A percentile compares a stretch with the other conserved stretches of the same genome.
Conservation (phyloP, 2,797 vertebrate species). For the Pelobates cultripes region DNA sequence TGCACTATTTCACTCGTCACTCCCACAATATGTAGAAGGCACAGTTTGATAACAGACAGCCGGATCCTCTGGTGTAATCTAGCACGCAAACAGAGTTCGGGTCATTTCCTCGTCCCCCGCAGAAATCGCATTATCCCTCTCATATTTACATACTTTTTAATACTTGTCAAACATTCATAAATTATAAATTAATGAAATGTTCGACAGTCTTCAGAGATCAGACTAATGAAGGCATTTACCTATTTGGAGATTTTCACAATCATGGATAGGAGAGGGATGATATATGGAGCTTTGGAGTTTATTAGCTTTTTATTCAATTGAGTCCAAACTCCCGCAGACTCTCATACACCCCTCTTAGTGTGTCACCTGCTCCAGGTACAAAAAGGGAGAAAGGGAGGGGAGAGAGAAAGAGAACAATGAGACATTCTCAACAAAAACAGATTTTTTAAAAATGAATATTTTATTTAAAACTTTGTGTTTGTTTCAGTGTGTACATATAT, state of each 20-base stretch:
- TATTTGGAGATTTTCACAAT: slow-evolving; percentile 82
- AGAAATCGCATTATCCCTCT: slow-evolving; percentile 97
- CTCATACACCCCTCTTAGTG: slow-evolving; percentile 79
- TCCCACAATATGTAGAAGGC: slow-evolving; percentile 86
- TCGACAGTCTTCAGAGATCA: slow-evolving; percentile 92
- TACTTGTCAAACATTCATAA: slow-evolving; percentile 99
- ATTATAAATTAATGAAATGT: slow-evolving; percentile 99
- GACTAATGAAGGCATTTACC: slow-evolving; percentile 96
- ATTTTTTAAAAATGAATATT: too few relatives aligned
- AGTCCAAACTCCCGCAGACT: slow-evolving; percentile 84
- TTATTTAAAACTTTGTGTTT: not conserved
- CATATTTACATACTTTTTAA: slow-evolving; percentile 99
- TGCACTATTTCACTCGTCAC: slow-evolving; percentile 98
- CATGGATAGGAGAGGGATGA: slow-evolving; percentile 89
- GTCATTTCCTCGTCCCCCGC: slow-evolving; percentile 99
- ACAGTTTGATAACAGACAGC: slow-evolving; percentile 93
- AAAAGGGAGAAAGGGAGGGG: slow-evolving; percentile 32
- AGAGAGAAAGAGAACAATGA: slow-evolving; percentile 52
- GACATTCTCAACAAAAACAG: not conserved
- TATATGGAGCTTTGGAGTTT: slow-evolving; percentile 87
- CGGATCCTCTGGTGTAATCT: slow-evolving; percentile 93
- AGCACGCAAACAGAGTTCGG: slow-evolving; percentile 93
- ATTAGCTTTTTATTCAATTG: slow-evolving; percentile 95
- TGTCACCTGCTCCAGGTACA: slow-evolving; percentile 92
- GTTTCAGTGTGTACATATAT: not conserved